phyloP scores from a whole-genome alignment of 2,888 invertebrate species.

The Cryptus viduatorius region DNA sequence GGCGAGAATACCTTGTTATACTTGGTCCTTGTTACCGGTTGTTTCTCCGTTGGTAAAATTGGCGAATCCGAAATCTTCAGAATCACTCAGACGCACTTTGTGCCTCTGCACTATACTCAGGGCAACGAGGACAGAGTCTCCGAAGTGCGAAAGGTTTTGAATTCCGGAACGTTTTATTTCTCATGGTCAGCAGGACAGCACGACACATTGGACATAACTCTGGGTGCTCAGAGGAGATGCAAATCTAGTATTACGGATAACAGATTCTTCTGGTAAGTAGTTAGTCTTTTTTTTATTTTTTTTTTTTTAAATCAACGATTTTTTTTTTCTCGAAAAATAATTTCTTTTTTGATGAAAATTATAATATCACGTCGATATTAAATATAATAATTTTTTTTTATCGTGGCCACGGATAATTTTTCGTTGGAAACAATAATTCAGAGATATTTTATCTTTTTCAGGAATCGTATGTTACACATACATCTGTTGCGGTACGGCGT shows the following conservation, averaged over 20 bases:
- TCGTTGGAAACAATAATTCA: background rate
- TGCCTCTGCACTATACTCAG: conserved; percentile 92
- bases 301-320: background rate
- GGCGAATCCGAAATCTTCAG: conserved; percentile 97
- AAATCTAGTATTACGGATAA: conserved; percentile 94
- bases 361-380: background rate
- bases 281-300: conserved; percentile 57
- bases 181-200: conserved; percentile 89
- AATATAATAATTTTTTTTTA: background rate
- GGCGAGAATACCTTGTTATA: conserved; percentile 94
- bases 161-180: conserved; percentile 99
- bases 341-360: too few species aligned
- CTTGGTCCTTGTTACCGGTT: conserved; percentile 97
- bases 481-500: conserved; percentile 97
- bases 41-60: conserved; percentile 98
- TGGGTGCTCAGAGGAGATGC: conserved; percentile 96
- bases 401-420: background rate
- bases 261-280: conserved; percentile 96
- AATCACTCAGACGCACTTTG: conserved; percentile 96
- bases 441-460: conserved; percentile 76
- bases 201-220: conserved; percentile 93
- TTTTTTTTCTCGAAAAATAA: background rate
- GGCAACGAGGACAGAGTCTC: conserved; percentile 87
- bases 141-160: conserved; percentile 93
- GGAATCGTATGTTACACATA: conserved; percentile 97